Base-by-base conservation (phyloP, 64 coral and sea anemone species). In the Dendronephthya gigantea region DNA sequence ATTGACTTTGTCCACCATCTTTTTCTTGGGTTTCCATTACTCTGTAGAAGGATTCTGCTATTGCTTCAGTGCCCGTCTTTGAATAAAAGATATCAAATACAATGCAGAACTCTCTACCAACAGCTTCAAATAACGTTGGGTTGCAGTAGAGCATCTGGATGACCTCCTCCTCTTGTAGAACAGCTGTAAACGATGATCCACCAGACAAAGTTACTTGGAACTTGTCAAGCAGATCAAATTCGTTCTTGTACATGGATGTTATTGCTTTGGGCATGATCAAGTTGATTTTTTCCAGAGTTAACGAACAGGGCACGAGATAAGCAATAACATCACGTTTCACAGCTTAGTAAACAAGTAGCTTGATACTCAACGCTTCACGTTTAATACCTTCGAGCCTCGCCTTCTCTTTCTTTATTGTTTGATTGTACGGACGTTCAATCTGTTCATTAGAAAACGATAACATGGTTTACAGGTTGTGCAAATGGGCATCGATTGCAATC, bases 1-100 rank as follows among this genome's bases (percentile, higher is more conserved):
- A 29, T 9, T 33, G n/a, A 35, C 72, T 33, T 39, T 79, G 72
- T 9, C 27, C 27, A 39, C 72, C 72, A 39, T 79, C 72, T 36
- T 79, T 31, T 33, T 79, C 72, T 33, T 79, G 72, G 6, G n/a
- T 79, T 79, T 79, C 72, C n/a, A 33, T 33, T 15, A 79, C 72
- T 33, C 72, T 34, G 72, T 79, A 79, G 8, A 79, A 30, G 10
- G 72, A 79, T 39, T 79, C 72, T 79, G 72, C 72, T 79, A 79
- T 33, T 33, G 72, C 72, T 33, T 79, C 72, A 13, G 72, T 79
- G 7, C 12, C 72, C 22, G 72, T 29, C 36, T 79, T 79, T 4
- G 72, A 9, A 33, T 79, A 79, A 0, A 79, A 33, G 9, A 79
- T 79, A 29, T 79, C 72, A 19, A 79, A 79, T 31, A 79, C 17